Evolutionary conservation across 2,888 invertebrate genomes (phyloP), one percentile per base, ranked within the genome.

Genomic region (Micropterix aruncella): DNA sequence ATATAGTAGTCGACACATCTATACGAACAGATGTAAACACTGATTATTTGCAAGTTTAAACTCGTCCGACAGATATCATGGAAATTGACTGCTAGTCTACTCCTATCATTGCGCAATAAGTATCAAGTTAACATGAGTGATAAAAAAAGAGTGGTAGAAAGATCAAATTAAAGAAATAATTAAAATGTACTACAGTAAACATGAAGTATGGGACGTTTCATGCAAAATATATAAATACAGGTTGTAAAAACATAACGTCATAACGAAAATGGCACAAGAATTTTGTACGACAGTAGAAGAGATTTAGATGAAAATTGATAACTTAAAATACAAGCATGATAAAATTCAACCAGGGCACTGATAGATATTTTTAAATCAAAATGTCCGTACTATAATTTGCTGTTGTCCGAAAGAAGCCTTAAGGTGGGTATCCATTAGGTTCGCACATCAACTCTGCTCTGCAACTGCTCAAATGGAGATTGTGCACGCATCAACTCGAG

Each of bases 301-400:
- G 36, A 27, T 27, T 27, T n/a, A 27, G 36, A 27, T 7, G 36
- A 7, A 27, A 27, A 27, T 27, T 27, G 7, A 27, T n/a, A 27
- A 27, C 36, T 27, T n/a, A 27, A 27, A 27, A 27, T 9, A 27
- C 36, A 7, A n/a, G 36, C 7, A 27, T 9, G 36, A 27, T n/a
- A 27, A 27, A 27, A 27, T 27, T n/a, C n/a, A n/a, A n/a, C 36
- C 36, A 27, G n/a, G n/a, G 36, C 36, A 27, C 36, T 27, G 36
- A 27, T 27, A 27, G n/a, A 27, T 27, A n/a, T 27, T 7, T 27
- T 7, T 9, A 27, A 9, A 27, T 27, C 36, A 9, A 27, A 27
- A 27, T 27, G 36, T n/a, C 36, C 36, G 36, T 27, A 27, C 7
- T 27, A 27, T 27, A 27, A 27, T 27, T 27, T 27, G 36, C 36